phyloP scores from a whole-genome alignment of 2,113 vertebrate species.

The Eclectus roratus region DNA sequence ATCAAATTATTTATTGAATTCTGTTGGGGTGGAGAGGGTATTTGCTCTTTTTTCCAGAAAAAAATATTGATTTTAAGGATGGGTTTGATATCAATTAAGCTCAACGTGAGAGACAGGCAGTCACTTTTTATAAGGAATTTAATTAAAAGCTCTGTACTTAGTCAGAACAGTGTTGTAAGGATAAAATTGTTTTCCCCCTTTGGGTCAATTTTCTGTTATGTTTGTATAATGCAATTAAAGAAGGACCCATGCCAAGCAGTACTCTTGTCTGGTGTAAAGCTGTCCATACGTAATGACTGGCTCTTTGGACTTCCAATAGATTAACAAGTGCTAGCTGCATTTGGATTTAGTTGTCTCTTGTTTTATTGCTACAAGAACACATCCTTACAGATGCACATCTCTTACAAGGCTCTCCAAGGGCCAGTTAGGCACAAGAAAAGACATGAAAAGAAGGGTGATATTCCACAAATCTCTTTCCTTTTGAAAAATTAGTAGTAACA shows the following conservation, averaged over 20 bases:
- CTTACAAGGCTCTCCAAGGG: not conserved
- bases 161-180: constrained; percentile 63
- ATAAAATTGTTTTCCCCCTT: constrained; percentile 69
- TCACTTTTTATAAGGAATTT: constrained; percentile 69
- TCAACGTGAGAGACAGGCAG: constrained; percentile 68
- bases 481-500: not conserved
- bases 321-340: not conserved
- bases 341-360: not conserved
- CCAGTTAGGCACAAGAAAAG: not conserved
- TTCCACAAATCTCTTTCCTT: not conserved
- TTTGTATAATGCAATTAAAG: constrained; percentile 71
- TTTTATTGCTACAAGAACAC: not conserved
- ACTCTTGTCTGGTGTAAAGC: constrained; percentile 48
- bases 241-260: constrained; percentile 57
- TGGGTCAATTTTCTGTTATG: constrained; percentile 70
- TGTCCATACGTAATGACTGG: constrained; percentile 29
- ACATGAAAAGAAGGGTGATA: not conserved
- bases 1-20: constrained; percentile 70
- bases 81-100: constrained; percentile 69
- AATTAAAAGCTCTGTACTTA: constrained; percentile 70
- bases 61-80: constrained; percentile 70
- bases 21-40: constrained; percentile 51
- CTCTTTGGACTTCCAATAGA: constrained; percentile 15
- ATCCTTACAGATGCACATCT: not conserved
- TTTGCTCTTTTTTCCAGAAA: constrained; percentile 56